Conservation (phyloP, 2,113 vertebrate species). For the Cyanistes caeruleus region DNA sequence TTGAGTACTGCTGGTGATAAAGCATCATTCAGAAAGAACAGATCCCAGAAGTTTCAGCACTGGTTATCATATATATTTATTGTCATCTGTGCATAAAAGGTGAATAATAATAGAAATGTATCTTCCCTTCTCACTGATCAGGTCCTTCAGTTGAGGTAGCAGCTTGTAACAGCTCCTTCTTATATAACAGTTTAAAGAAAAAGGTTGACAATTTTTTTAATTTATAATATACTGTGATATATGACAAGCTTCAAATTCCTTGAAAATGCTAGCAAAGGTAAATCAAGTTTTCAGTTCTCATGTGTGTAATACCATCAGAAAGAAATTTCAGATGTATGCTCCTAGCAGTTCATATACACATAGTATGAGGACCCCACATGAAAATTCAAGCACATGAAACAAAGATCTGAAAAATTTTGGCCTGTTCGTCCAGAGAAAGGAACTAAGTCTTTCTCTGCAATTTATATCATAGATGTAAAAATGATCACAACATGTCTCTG, state of each 20-base stretch:
- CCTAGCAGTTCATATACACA: neutral
- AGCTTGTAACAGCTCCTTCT: neutral
- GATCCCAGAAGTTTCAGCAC: neutral
- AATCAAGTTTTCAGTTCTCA: neutral
- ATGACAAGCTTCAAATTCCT: neutral
- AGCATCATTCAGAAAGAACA: neutral
- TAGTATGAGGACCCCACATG: neutral
- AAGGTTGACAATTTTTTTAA: accelerated
- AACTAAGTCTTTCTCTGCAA: neutral
- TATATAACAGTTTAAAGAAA: neutral
- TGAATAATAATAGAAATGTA: neutral
- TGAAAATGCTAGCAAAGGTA: neutral
- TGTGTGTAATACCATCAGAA: neutral
- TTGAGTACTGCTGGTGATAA: neutral
- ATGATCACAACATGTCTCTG: neutral
- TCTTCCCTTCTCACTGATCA: neutral
- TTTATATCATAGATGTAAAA: neutral
- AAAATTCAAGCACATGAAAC: neutral
- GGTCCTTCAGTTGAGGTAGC: neutral
- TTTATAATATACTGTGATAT: neutral
- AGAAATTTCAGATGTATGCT: neutral
- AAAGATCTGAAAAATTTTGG: neutral
- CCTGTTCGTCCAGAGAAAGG: neutral
- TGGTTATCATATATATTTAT: neutral
- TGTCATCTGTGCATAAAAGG: neutral